Conservation (phyloP, 2,797 vertebrate species). For the Picus viridis region DNA sequence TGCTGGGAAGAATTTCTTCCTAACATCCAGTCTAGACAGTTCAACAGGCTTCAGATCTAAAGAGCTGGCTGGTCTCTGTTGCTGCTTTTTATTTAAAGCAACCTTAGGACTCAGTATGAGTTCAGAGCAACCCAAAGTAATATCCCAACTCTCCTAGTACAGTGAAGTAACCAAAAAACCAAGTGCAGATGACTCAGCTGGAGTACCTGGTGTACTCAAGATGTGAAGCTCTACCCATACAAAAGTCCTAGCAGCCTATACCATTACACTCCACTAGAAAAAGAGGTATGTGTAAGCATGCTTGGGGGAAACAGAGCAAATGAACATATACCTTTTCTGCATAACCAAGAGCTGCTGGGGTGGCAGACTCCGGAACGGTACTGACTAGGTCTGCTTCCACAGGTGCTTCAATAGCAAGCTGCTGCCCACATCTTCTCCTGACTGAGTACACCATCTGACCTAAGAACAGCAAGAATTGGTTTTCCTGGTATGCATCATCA, state of each 20-base stretch:
- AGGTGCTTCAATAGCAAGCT: conserved; percentile 94
- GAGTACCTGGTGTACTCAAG: accelerated
- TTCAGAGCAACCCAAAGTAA: not conserved
- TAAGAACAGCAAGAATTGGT: conserved; percentile 66
- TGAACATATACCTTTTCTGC: conserved; percentile 85
- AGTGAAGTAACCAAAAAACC: not conserved
- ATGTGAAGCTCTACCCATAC: not conserved
- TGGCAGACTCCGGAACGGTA: conserved; percentile 97
- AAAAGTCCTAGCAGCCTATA: not conserved
- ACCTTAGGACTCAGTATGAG: not conserved
- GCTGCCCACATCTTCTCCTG: conserved; percentile 92
- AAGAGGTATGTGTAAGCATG: not conserved
- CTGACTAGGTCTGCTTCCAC: conserved; percentile 97
- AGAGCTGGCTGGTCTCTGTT: not conserved
- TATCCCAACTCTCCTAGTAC: not conserved
- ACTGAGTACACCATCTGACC: conserved; percentile 99
- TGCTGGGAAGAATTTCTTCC: too few species aligned
- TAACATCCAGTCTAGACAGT: not conserved
- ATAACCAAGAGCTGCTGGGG: conserved; percentile 95
- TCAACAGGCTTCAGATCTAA: not conserved
- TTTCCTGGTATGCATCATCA: not conserved
- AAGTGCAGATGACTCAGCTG: not conserved
- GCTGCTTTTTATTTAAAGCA: not conserved
- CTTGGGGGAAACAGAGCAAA: not conserved
- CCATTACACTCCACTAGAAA: not conserved